Base-by-base conservation (phyloP, 2,113 vertebrate species). In the Spea bombifrons region DNA sequence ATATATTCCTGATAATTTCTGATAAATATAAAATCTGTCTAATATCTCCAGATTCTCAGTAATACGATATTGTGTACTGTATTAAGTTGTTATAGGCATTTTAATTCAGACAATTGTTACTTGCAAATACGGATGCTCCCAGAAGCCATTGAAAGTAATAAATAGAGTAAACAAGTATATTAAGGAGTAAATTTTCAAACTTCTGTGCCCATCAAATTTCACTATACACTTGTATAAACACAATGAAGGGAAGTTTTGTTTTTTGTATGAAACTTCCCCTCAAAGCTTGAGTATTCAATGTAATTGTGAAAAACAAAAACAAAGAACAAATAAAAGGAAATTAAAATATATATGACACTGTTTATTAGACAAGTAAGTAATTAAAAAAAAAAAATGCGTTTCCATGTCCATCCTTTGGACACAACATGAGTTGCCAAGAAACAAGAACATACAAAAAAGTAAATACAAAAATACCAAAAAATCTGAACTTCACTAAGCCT, bases 181-280 rank as follows among this genome's bases (percentile, higher is more conserved):
- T 73, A 80, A 68, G 47, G 63, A 80, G 78, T 73, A 80, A 50
- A 80, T 80, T 80, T 16, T 74, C 10, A 68, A 67, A 67, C 9
- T 59, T 52, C 16, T 59, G 12, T 73, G 63, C 64, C 65, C 71
- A 80, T 80, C 64, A 10, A 10, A 61, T 13, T 50, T 59, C 64
- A 50, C 65, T 80, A 74, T 80, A 74, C 78, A 73, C 77, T 73
- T 30, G n/a, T 50, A 68, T 67, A 52, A 63, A 80, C 78, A 80
- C 78, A 80, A 80, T 80, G 71, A 68, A 59, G 78, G 78, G 78
- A 80, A 80, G 78, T 80, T 80, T 80, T 80, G 78, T 73, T 80
- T 79, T 30, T 80, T 80, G 71, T 80, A 80, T 80, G 64, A 80
- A 80, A 80, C 78, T 80, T 80, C 78, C 78, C 64, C 47, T 80